Percentiles rank a stretch among this genome's conserved stretches.
phyloP scores from a whole-genome alignment of 2,113 vertebrate genomes.

The Solea solea region DNA sequence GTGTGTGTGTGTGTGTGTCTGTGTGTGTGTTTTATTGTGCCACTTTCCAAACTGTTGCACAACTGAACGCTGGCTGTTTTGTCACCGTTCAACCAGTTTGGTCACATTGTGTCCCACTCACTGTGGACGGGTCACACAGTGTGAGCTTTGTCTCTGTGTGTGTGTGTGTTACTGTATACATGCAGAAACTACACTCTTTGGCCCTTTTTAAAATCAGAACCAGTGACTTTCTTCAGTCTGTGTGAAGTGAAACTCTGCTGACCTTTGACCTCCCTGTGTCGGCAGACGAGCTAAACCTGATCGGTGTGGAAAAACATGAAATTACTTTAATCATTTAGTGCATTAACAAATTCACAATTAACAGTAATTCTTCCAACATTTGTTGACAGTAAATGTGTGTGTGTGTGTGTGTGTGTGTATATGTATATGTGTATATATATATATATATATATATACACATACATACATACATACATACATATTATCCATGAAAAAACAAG shows the following conservation, averaged over 20 bases:
- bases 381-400: no score
- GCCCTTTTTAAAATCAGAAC: no score
- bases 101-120: slow-evolving; percentile 51
- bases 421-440: no score
- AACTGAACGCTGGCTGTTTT: slow-evolving; percentile 47
- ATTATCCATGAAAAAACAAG: no score
- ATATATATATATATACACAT: no score
- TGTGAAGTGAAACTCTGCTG: background rate
- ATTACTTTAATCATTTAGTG: background rate
- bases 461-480: no score
- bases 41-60: slow-evolving; percentile 52
- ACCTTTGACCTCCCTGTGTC: background rate
- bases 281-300: background rate
- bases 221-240: no score
- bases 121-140: slow-evolving; percentile 1
- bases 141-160: slow-evolving; percentile 29
- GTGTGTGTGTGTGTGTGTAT: no score
- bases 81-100: slow-evolving; percentile 59
- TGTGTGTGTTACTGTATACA: slow-evolving; percentile 18
- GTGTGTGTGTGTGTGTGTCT: background rate
- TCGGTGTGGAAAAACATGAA: background rate
- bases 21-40: slow-evolving; percentile 27
- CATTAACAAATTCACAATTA: no score
- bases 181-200: background rate
- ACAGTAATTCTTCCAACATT: no score